phyloP scores from a whole-genome alignment of 2,113 vertebrate species.

The Atlantisia rogersi region DNA sequence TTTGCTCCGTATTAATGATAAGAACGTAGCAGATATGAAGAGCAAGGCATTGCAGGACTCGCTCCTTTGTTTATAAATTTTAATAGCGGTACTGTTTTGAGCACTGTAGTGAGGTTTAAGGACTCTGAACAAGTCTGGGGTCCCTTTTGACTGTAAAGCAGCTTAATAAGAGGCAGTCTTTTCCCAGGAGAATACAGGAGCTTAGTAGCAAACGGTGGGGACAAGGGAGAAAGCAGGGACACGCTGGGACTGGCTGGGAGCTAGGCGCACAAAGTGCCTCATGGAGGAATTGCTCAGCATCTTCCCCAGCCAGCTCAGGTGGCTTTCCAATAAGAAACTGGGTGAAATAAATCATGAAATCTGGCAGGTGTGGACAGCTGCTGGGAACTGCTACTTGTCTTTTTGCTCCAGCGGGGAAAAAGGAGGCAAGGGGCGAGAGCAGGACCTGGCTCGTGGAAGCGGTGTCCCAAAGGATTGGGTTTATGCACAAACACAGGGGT shows the following conservation, averaged over 20 bases:
- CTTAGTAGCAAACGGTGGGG: background rate
- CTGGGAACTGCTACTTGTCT: background rate
- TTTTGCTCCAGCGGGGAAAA: background rate
- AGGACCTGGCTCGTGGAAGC: fast-evolving
- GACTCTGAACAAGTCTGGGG: background rate
- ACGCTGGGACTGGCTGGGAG: background rate
- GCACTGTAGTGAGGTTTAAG: background rate
- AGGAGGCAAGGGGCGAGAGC: background rate
- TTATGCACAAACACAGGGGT: background rate
- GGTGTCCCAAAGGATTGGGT: background rate
- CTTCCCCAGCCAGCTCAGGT: background rate
- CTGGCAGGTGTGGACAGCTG: fast-evolving
- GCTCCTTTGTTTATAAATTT: background rate
- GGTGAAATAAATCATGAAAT: background rate
- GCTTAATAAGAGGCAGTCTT: background rate
- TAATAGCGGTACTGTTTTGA: background rate
- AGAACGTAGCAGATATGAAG: background rate
- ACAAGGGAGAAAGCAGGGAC: background rate
- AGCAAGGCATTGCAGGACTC: background rate
- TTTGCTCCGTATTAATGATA: background rate
- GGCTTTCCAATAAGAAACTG: background rate
- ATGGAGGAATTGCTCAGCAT: background rate
- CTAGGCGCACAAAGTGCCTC: background rate
- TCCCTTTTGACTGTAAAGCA: background rate
- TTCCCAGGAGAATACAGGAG: background rate